Evolutionary conservation across 2,888 invertebrate species (phyloP).

Genomic region (Diplolepis rosae): DNA sequence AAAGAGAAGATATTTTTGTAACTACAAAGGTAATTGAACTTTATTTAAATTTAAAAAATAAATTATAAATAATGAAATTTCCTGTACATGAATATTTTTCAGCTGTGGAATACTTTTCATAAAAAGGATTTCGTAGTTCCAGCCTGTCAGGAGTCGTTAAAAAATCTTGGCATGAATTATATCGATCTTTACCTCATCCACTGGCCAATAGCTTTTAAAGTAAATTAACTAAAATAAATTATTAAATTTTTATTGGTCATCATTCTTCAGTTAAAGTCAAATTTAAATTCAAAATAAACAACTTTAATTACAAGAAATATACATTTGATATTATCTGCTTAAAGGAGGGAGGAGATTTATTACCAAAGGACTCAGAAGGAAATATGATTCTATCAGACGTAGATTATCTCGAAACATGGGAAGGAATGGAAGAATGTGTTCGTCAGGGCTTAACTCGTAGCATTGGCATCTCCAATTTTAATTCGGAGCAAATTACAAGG

Average conservation of each 20-base stretch:
- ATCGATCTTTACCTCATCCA: conserved; percentile 79
- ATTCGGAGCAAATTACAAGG: conserved; percentile 81
- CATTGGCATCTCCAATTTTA: conserved; percentile 89
- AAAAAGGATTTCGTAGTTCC: conserved; percentile 76
- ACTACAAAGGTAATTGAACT: conserved; percentile 75
- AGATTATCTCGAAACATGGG: conserved; percentile 85
- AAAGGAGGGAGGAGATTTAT: conserved; percentile 79
- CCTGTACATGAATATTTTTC: conserved; percentile 7
- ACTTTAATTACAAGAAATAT: not conserved
- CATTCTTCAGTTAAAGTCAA: no score
- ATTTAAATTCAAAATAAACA: not conserved
- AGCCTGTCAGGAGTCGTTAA: conserved; percentile 73
- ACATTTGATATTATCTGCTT: conserved; percentile 31
- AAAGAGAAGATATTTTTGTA: conserved; percentile 75
- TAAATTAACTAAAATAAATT: conserved; percentile 50
- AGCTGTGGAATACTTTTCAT: conserved; percentile 81
- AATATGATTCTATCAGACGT: conserved; percentile 78
- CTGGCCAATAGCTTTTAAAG: conserved; percentile 78
- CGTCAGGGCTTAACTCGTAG: conserved; percentile 79
- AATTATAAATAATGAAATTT: not conserved
- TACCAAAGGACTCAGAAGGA: conserved; percentile 79
- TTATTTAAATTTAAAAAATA: not conserved
- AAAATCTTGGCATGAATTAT: conserved; percentile 76
- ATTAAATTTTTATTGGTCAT: no score
- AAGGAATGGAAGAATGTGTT: conserved; percentile 84